Evolutionary conservation across 1,140 invertebrate genomes (phyloP), one percentile per base, ranked within the genome.

Genomic region (Aporrectodea caliginosa): DNA sequence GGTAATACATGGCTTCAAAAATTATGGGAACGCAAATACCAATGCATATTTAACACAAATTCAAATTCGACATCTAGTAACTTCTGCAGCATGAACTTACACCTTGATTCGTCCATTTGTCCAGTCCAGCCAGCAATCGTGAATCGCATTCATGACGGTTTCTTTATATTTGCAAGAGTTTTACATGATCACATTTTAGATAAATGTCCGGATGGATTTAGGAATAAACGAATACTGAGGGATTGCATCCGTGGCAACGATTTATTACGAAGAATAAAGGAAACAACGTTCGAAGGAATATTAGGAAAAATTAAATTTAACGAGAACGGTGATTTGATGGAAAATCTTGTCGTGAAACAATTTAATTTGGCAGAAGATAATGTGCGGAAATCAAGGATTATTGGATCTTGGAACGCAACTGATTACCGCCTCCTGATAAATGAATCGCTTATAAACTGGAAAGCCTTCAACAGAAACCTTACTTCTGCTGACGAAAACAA

Each of bases 321-420:
- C 30, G 30, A 72, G 27, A 72, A 72, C n/a, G 70, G 70, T 27
- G 70, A 72, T n/a, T 12, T 72, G 70, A 6, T 27, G n/a, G 70
- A 31, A 12, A n/a, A 72, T 27, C 2, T 27, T n/a, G 70, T 72
- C 12, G 30, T 72, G 12, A 72, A n/a, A 72, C 70, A 72, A 22
- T 58, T 58, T 22, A 12, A 58, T 22, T 12, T 22, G 43, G 6
- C 43, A 58, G 6, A 6, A 58, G 22, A 58, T 22, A 58, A 6
- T 6, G 22, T 12, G 6, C 6, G 6, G 6, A n/a, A n/a, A n/a
- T n/a, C n/a, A n/a, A n/a, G n/a, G n/a, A n/a, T n/a, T n/a, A 22
- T 58, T 12, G 43, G 43, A 6, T 22, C 22, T 6, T 58, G 43
- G 43, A 58, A 58, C 43, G 43, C 43, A 6, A 58, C 43, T 22